Evolutionary conservation across 2,888 invertebrate species (phyloP).

Genomic region (Thecocarcelia acutangulata): DNA sequence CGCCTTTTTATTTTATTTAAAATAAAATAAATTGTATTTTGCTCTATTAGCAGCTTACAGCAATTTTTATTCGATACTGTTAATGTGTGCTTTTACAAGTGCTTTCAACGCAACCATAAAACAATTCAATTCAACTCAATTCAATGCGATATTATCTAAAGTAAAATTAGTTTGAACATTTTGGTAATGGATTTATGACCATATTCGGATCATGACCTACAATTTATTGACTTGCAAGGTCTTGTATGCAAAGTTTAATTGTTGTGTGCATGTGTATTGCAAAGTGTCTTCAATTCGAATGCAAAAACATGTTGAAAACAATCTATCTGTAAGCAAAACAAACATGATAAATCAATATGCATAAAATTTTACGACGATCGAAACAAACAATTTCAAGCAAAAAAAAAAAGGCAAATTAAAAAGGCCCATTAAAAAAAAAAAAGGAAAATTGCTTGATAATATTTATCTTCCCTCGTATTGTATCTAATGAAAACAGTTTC

Average conservation of each 20-base stretch:
- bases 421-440: background rate
- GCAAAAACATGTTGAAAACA: conserved; percentile 36
- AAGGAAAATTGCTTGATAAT: background rate
- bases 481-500: conserved; percentile 12
- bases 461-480: conserved; percentile 12
- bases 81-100: background rate
- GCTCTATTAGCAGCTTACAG: background rate
- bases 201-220: conserved; percentile 46
- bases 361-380: conserved; percentile 19
- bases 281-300: conserved; percentile 46
- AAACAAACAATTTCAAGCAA: background rate
- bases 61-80: background rate
- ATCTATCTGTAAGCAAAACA: conserved; percentile 15
- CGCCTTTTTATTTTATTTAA: background rate
- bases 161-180: conserved; percentile 31
- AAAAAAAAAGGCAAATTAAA: background rate
- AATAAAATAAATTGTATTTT: no score
- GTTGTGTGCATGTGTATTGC: background rate
- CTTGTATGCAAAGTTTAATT: conserved; percentile 34
- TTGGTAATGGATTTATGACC: conserved; percentile 39
- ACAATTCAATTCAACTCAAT: background rate
- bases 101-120: no score
- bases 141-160: background rate
- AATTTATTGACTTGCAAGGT: conserved; percentile 47
- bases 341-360: conserved; percentile 16